These are phyloP conservation scores for Cactoblastis cactorum DNA, from an alignment of 2,888 invertebrate species.

Conservation along the genomic window DNA sequence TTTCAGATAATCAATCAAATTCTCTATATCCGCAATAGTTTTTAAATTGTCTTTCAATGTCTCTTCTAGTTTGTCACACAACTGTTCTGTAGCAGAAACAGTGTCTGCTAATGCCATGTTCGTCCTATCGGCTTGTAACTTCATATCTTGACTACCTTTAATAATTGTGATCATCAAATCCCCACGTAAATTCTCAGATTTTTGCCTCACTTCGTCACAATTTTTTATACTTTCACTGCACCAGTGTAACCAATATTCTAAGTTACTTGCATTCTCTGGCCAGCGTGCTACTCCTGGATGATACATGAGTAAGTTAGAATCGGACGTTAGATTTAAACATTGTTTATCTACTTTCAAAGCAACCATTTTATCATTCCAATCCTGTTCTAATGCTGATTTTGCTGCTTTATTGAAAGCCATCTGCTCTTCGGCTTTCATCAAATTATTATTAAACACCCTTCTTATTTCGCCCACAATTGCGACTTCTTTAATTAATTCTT, in stretches of 20 bases:
- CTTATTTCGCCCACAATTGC: constrained; percentile 86
- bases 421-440: constrained; percentile 84
- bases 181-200: constrained; percentile 83
- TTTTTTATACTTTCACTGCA: constrained; percentile 87
- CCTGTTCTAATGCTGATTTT: constrained; percentile 88
- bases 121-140: constrained; percentile 89
- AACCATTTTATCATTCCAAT: constrained; percentile 93
- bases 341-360: constrained; percentile 84
- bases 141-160: constrained; percentile 89
- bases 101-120: constrained; percentile 86
- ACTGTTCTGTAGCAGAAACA: constrained; percentile 85
- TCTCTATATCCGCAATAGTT: constrained; percentile 88
- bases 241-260: constrained; percentile 91
- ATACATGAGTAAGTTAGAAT: constrained; percentile 83
- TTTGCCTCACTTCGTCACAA: constrained; percentile 86
- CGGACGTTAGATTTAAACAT: constrained; percentile 82
- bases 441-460: constrained; percentile 79
- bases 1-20: constrained; percentile 83
- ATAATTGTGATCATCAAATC: constrained; percentile 84
- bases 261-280: constrained; percentile 83
- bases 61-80: constrained; percentile 83
- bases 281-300: constrained; percentile 89
- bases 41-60: constrained; percentile 85
- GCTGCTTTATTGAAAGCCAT: constrained; percentile 86
- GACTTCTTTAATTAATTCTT: constrained; percentile 87